These are phyloP conservation scores for Diabrotica virgifera DNA, from an alignment of 1,140 invertebrate species.

Conservation along the genomic window DNA sequence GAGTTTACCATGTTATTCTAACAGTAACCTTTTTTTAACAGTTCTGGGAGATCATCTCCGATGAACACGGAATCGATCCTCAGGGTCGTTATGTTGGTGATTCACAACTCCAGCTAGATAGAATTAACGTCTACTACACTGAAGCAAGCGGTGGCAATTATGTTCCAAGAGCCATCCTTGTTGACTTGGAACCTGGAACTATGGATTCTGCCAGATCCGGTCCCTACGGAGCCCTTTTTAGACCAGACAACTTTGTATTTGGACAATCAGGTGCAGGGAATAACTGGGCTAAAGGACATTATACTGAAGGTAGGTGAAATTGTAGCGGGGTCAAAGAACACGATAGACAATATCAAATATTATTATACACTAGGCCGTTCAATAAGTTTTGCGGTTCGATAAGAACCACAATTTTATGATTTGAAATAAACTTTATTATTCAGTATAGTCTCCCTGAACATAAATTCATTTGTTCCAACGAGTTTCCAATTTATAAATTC, in stretches of 20 bases:
- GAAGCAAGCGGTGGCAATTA: slow-evolving; percentile 72
- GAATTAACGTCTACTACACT: slow-evolving; percentile 86
- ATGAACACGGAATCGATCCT: slow-evolving; percentile 81
- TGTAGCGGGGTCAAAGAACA: slow-evolving; percentile 73
- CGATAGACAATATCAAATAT: too few relatives aligned
- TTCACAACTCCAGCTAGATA: slow-evolving; percentile 75
- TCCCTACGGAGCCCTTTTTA: slow-evolving; percentile 69
- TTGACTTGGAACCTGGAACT: slow-evolving; percentile 74
- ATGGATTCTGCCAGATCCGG: slow-evolving; percentile 73
- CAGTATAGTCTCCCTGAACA: too few relatives aligned
- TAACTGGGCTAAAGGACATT: slow-evolving; percentile 12
- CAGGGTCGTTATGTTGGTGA: slow-evolving; percentile 76
- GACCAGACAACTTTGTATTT: slow-evolving; percentile 72
- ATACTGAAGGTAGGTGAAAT: slow-evolving; percentile 44
- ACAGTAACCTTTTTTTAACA: slow-evolving; percentile 42
- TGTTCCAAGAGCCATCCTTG: slow-evolving; percentile 72
- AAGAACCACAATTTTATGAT: too few relatives aligned
- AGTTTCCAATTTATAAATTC: too few relatives aligned
- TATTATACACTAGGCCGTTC: too few relatives aligned
- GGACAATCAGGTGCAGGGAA: slow-evolving; percentile 64
- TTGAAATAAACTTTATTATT: too few relatives aligned
- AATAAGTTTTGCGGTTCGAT: too few relatives aligned
- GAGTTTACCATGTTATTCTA: too few relatives aligned
- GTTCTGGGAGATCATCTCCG: slow-evolving; percentile 74
- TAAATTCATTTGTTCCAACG: too few relatives aligned